Evolutionary conservation across 2,113 vertebrate genomes (phyloP).

Genomic region (Chloropsis hardwickii): DNA sequence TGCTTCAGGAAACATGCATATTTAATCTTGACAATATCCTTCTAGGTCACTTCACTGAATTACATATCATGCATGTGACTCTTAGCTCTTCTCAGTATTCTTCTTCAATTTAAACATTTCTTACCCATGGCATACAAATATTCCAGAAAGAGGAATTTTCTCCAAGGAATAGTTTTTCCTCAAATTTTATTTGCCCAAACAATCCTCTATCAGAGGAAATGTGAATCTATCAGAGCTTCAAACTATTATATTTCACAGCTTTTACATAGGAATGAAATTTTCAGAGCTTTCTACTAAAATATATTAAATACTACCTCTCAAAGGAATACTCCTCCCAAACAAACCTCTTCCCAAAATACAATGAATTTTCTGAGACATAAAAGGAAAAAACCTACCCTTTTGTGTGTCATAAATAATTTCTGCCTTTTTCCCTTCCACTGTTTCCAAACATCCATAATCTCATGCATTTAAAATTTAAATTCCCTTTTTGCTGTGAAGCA

Average conservation of each 20-base stretch:
- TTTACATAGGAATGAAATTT: not conserved
- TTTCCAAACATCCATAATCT: not conserved
- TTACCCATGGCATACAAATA: not conserved
- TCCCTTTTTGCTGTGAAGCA: not conserved
- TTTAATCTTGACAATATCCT: not conserved
- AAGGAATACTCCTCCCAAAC: not conserved
- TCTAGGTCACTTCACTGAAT: not conserved
- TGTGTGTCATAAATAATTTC: not conserved
- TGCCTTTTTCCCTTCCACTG: not conserved
- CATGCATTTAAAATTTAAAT: not conserved
- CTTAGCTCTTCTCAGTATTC: not conserved
- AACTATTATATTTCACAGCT: not conserved
- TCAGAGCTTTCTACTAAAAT: not conserved
- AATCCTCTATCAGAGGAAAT: not conserved
- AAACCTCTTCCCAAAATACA: not conserved
- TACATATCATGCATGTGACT: not conserved
- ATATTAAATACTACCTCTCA: not conserved
- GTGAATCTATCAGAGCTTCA: not conserved
- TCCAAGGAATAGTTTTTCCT: not conserved
- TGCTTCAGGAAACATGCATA: accelerated
- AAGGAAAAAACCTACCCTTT: not conserved
- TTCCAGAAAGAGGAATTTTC: not conserved
- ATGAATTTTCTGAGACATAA: not conserved
- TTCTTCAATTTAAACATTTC: not conserved
- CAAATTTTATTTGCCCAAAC: not conserved